Evolutionary conservation across 1,140 invertebrate species (phyloP), one percentile per base, ranked within the genome.

Genomic region (Drosophila arawakana): DNA sequence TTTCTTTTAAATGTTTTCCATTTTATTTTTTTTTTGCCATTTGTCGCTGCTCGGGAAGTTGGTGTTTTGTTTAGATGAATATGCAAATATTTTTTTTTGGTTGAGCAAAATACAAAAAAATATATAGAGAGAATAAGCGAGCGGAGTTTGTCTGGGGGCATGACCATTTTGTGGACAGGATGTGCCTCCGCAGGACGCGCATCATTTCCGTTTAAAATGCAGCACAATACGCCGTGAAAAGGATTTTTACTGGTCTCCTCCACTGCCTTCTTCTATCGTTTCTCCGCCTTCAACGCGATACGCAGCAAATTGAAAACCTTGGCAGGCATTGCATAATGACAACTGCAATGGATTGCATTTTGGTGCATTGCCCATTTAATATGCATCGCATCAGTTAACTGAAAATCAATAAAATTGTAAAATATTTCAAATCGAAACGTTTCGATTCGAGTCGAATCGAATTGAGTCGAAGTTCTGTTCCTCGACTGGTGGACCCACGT

Each of bases 51-150:
- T 44, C 15, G 69, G 80, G 75, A 83, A 89, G 85, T 80, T 83
- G 83, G 67, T 83, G 78, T 89, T 89, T 89, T 89, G 84, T 84
- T 89, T 84, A 78, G 84, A 89, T 89, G 85, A 89, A 89, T 89
- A 89, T 89, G 84, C 84, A 89, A 89, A 89, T 89, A 89, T 78
- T 89, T 88, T 15, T 15, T 30, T 84, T 67, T 41, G 71, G 65
- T 69, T 35, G 49, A 2, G 18, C 18, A 2, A 21, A 21, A 21
- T 11, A 41, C 13, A 76, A 67, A 60, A 78, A 75, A 50, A 71
- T 4, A 68, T 67, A 59, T 47, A 73, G 50, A 81, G 41, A 10
- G 10, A 7, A 44, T 7, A 4, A 50, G 9, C 9, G 21, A 59
- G 7, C n/a, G 21, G 49, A 54, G 47, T 50, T 41, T 63, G 57